phyloP scores from a whole-genome alignment of 1,140 invertebrate genomes.

The Aphaenogaster rudis region DNA sequence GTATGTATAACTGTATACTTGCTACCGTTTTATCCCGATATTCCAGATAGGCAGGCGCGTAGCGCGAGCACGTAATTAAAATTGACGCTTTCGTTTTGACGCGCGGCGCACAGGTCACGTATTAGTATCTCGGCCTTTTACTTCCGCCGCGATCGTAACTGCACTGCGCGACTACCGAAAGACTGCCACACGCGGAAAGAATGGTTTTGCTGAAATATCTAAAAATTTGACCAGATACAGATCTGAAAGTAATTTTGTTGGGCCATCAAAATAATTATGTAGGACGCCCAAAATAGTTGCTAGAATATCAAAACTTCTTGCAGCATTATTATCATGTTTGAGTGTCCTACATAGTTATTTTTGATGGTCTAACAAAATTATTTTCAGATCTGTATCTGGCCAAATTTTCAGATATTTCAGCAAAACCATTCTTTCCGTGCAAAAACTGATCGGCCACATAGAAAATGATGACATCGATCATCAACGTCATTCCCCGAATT shows the following conservation, averaged over 20 bases:
- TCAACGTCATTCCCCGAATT: neutral
- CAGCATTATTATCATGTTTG: too few relatives aligned
- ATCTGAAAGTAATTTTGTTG: too few relatives aligned
- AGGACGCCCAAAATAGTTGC: too few relatives aligned
- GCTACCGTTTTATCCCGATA: constrained; percentile 75
- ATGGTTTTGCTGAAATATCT: too few relatives aligned
- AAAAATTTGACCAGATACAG: too few relatives aligned
- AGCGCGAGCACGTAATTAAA: constrained; percentile 77
- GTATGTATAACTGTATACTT: constrained; percentile 67
- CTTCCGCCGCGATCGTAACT: constrained; percentile 62
- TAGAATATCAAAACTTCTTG: too few relatives aligned
- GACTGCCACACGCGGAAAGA: constrained; percentile 27
- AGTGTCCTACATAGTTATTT: too few relatives aligned
- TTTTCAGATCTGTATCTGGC: too few relatives aligned
- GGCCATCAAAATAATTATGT: too few relatives aligned
- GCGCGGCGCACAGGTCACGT: neutral
- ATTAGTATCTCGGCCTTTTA: constrained; percentile 59
- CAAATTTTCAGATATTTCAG: too few relatives aligned
- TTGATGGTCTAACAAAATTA: too few relatives aligned
- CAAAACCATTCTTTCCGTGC: too few relatives aligned
- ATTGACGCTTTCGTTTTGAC: constrained; percentile 78
- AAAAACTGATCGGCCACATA: constrained; percentile 42
- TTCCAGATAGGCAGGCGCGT: constrained; percentile 66
- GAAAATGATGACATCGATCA: constrained; percentile 8
- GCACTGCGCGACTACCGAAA: neutral